Base-by-base conservation (phyloP, 2,113 vertebrate genomes). In the Catharus fuscescens region DNA sequence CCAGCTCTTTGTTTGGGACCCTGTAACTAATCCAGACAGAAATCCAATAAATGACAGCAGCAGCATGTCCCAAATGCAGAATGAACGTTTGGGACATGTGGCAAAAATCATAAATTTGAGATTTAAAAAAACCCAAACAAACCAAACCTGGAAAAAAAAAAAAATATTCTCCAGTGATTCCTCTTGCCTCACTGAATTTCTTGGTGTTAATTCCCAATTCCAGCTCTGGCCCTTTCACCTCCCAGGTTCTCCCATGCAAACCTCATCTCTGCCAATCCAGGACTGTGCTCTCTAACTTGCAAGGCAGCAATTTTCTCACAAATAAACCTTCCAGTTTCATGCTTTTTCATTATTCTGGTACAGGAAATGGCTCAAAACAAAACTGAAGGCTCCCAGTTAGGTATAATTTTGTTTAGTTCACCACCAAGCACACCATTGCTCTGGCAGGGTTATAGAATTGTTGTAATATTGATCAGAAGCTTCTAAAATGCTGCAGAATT, bases 1-100 rank as follows among this genome's bases (percentile, higher is more conserved):
- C 17, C 40, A 23, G 10, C 3, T 57, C 47, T 23, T 20, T 17
- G 3, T 14, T 50, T 19, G n/a, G n/a, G 8, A n/a, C 14, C 10
- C 18, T 0, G 0, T 13, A 44, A 29, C 12, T 10, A 6, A 62
- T 8, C 80, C 50, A 40, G 21, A 12, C 0, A 47, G 40, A 59
- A 61, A 52, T 8, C 9, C 8, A 19, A 32, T 8, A 23, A 80
- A 45, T 19, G 20, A 38, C 1, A 38, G 29, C 0, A 2, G 24
- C 16, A 47, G 12, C 17, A 12, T 3, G 6, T 36, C 42, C 57
- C 40, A n/a, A 12, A 12, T 1, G 66, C 0, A 11, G 15, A 45
- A 21, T 4, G 16, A 14, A 78, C 47, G 6, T 3, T 18, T 6
- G 7, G 42, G n/a, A 34, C 61, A 45, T 1, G 1, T 2, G 9